phyloP scores from a whole-genome alignment of 2,797 vertebrate genomes.

The Lemur catta region DNA sequence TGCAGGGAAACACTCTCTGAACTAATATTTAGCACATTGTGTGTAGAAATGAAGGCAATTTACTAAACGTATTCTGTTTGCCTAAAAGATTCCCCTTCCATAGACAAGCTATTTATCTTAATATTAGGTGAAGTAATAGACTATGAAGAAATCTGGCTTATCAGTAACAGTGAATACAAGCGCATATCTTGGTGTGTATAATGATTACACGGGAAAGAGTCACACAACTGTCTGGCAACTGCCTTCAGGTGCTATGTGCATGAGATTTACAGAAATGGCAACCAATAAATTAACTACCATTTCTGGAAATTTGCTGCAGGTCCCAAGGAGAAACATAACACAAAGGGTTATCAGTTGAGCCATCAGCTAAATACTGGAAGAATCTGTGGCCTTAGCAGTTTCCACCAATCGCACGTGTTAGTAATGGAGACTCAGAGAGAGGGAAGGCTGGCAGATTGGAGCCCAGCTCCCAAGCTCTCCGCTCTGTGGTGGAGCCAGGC shows the following conservation, averaged over 20 bases:
- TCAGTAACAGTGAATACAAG: background rate
- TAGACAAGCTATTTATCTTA: slow-evolving; percentile 39
- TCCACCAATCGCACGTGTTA: background rate
- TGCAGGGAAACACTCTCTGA: background rate
- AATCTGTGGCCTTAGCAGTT: background rate
- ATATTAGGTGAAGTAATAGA: background rate
- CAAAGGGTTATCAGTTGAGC: background rate
- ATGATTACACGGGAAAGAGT: background rate
- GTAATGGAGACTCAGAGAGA: background rate
- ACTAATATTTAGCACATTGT: background rate
- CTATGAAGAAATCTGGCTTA: background rate
- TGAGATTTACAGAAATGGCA: background rate
- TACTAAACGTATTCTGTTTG: background rate
- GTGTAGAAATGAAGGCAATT: background rate
- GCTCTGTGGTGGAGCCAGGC: fast-evolving
- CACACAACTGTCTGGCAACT: background rate
- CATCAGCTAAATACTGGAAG: background rate
- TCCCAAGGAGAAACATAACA: background rate
- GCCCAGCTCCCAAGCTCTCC: background rate
- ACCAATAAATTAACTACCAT: background rate
- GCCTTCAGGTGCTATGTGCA: background rate
- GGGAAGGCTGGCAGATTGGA: background rate
- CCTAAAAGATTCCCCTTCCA: background rate
- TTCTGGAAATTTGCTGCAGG: background rate
- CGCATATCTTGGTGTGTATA: background rate